phyloP scores from a whole-genome alignment of 1,140 invertebrate genomes.

The Bombus superbus region DNA sequence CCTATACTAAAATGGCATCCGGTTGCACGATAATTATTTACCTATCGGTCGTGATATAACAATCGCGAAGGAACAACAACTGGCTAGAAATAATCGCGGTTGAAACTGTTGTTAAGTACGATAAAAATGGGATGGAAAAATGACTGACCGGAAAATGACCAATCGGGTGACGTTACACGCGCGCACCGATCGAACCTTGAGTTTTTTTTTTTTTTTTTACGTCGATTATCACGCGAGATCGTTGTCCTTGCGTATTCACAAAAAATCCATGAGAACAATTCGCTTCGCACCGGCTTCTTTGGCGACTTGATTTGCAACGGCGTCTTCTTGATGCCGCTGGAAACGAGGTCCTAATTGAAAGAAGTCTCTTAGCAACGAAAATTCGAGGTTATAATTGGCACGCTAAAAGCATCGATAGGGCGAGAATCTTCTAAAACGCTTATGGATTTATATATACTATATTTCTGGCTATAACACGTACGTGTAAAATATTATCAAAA shows the following conservation, averaged over 20 bases:
- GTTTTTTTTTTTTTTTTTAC: background rate
- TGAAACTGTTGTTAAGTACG: constrained; percentile 17
- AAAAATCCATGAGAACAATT: background rate
- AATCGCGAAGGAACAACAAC: constrained; percentile 14
- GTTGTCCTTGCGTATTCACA: background rate
- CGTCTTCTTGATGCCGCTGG: background rate
- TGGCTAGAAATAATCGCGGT: constrained; percentile 20
- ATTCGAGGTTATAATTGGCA: background rate
- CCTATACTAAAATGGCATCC: background rate
- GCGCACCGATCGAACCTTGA: background rate
- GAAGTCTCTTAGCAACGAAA: background rate
- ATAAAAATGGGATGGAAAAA: constrained; percentile 33
- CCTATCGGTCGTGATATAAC: constrained; percentile 40
- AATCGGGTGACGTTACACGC: background rate
- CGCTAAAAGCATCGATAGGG: too few relatives aligned
- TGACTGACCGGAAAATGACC: background rate
- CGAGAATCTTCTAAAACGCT: too few relatives aligned
- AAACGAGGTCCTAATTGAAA: background rate
- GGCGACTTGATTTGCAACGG: background rate
- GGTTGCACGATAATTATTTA: constrained; percentile 35
- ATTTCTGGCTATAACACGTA: too few relatives aligned
- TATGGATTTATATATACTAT: too few relatives aligned
- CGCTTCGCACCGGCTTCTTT: background rate
- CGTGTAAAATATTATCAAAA: too few relatives aligned
- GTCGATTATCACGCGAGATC: background rate